Conservation (phyloP, 1,140 invertebrate species). For the Sycophila sp. region DNA sequence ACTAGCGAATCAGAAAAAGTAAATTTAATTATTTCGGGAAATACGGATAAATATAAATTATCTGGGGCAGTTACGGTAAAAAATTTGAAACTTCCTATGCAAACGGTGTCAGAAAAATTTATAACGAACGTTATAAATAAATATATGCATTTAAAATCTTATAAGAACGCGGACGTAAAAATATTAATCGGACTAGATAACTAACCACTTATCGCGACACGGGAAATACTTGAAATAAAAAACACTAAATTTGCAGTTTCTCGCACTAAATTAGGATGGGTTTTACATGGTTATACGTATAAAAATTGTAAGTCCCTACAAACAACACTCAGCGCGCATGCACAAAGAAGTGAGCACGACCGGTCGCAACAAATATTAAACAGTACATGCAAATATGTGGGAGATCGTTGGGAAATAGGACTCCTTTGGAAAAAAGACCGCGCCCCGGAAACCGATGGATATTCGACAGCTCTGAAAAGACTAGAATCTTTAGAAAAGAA, state of each 20-base stretch:
- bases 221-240: neutral
- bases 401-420: neutral
- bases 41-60: too few species aligned
- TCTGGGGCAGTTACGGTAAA: too few species aligned
- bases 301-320: too few species aligned
- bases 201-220: constrained; percentile 16
- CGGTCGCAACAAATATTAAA: neutral
- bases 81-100: too few species aligned
- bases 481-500: neutral
- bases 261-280: constrained; percentile 31
- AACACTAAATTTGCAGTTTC: constrained; percentile 15
- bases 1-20: too few species aligned
- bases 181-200: constrained; percentile 41
- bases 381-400: neutral
- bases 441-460: neutral
- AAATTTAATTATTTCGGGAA: too few species aligned
- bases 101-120: too few species aligned
- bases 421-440: neutral
- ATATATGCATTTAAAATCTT: neutral
- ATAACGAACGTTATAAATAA: too few species aligned
- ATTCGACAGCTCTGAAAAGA: neutral
- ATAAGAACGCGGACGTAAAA: neutral
- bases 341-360: neutral
- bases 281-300: constrained; percentile 22
- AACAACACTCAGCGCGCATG: too few species aligned